Evolutionary conservation across 2,888 invertebrate species (phyloP), one percentile per base, ranked within the genome.

Genomic region (Ectemnius lituratus): DNA sequence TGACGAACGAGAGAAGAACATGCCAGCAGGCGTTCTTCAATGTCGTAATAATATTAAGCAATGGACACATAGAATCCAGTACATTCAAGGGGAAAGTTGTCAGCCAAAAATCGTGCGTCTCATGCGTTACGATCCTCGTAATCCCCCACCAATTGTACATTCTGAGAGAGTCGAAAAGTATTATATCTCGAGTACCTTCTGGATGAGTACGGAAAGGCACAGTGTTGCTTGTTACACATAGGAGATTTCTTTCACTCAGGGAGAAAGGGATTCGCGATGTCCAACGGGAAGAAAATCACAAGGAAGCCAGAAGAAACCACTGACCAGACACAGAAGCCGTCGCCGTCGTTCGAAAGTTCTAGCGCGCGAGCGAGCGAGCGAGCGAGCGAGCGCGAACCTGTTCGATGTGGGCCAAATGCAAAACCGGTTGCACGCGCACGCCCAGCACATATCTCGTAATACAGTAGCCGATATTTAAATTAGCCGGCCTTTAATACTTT

Each of bases 371-470:
- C 20, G 20, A 20, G 20, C 20, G 20, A 20, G 20, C 20, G 20
- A 20, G 20, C 20, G 20, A 1, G 20, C 23, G 23, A 2, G 3
- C 23, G 23, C 23, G 14, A 52, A 52, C 52, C 52, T 52, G 20
- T 57, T 68, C 69, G 60, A 81, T 79, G 75, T 81, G 82, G 77
- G 77, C 82, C 82, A 82, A 81, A 81, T 66, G 72, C 66, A 73
- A 73, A 81, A 81, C 82, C 73, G 82, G 75, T 82, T 75, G 63
- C 62, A 63, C 65, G 65, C 56, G 59, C 45, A 23, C 64, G 37
- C 37, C 37, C 37, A 37, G 37, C 47, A 23, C 23, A 68, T 61
- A 59, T 67, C 37, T 28, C 47, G 62, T 59, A 56, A 49, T 60
- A 56, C 23, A 58, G 64, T 58, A 58, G 61, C 67, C 45, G 23